A percentile compares a stretch with the other conserved stretches of the same genome.
Evolutionary conservation across 2,888 invertebrate genomes (phyloP).

Genomic region (Catocala nupta): DNA sequence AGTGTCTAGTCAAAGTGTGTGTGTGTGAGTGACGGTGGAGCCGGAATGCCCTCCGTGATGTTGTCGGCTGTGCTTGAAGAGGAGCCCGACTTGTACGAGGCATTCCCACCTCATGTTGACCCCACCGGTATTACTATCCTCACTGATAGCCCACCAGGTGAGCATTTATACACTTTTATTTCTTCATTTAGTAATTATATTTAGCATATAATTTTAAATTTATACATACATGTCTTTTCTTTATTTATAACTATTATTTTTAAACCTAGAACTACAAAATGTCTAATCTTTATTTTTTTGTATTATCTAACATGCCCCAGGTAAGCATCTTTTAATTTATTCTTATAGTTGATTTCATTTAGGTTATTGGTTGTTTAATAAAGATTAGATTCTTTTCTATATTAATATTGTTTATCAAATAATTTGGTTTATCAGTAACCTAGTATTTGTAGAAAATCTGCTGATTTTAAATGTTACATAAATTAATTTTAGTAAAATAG

Average conservation of each 20-base stretch:
- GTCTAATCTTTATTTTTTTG: too few species aligned
- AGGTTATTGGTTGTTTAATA: not conserved
- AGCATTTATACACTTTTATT: slow-evolving; percentile 24
- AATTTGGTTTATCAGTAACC: slow-evolving; percentile 8
- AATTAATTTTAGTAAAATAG: not conserved
- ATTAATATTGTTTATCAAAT: slow-evolving; percentile 8
- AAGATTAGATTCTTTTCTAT: not conserved
- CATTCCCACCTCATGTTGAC: slow-evolving; percentile 94
- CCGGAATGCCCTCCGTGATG: slow-evolving; percentile 89
- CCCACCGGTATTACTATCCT: slow-evolving; percentile 92
- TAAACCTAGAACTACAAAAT: too few species aligned
- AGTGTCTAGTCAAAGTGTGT: slow-evolving; percentile 78
- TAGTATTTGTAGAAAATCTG: slow-evolving; percentile 1
- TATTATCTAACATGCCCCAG: too few species aligned
- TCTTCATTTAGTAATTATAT: not conserved
- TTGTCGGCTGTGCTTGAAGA: slow-evolving; percentile 92
- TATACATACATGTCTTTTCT: not conserved
- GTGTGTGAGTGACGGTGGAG: slow-evolving; percentile 68
- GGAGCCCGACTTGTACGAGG: slow-evolving; percentile 92
- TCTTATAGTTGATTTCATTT: not conserved
- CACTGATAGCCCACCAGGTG: slow-evolving; percentile 89
- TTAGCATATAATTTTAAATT: not conserved
- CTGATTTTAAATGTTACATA: not conserved
- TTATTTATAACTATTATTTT: not conserved
- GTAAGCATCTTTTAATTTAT: too few species aligned